Percentiles rank a stretch among this genome's conserved stretches.
Evolutionary conservation across 2,797 vertebrate species (phyloP).

Genomic region (Siniperca obscura): DNA sequence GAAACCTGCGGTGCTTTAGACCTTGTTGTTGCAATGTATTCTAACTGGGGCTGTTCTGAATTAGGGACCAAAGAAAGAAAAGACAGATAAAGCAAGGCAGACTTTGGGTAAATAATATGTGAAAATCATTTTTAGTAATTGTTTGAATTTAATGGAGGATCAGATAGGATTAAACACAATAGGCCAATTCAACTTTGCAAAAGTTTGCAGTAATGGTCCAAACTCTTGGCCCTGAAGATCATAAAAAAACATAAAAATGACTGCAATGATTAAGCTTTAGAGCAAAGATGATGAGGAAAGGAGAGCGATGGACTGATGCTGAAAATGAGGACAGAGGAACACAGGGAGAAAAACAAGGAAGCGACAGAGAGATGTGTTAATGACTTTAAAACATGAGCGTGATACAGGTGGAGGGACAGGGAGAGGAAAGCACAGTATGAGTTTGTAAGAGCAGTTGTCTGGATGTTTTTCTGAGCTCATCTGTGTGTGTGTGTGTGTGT

Average conservation of each 20-base stretch:
- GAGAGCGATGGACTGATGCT: background rate
- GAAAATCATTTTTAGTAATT: background rate
- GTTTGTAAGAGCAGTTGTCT: conserved; percentile 3
- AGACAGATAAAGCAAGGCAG: background rate
- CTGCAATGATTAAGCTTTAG: conserved; percentile 10
- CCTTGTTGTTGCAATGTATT: background rate
- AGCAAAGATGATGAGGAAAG: background rate
- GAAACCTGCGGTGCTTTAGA: background rate
- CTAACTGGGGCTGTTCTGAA: background rate
- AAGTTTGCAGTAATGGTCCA: background rate
- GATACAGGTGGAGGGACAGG: background rate
- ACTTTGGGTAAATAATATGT: background rate
- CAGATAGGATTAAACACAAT: background rate
- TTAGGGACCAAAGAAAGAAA: background rate
- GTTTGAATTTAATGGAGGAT: background rate
- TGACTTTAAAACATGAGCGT: conserved; percentile 13
- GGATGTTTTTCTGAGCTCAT: conserved; percentile 1
- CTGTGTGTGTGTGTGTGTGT: conserved; percentile 7
- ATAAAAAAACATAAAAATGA: background rate
- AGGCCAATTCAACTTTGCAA: background rate
- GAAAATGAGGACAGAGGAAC: conserved; percentile 7
- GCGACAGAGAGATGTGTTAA: conserved; percentile 3
- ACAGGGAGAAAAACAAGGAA: conserved; percentile 24
- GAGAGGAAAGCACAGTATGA: conserved; percentile 2
- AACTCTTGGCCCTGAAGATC: background rate